Conservation (phyloP, 2,888 invertebrate species). For the Sisyra nigra region DNA sequence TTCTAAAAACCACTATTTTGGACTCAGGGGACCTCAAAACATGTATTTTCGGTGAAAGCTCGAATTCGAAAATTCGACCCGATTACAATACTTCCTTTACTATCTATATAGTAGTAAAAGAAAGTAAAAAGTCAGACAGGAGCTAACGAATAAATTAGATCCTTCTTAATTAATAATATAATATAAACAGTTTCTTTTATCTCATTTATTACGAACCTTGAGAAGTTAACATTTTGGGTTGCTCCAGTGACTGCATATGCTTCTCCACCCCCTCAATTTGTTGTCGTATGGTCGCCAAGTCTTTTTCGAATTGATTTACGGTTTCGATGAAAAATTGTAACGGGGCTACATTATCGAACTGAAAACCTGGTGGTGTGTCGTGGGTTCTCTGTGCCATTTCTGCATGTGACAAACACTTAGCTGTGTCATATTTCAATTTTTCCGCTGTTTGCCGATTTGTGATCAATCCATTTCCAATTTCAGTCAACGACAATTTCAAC, state of each 20-base stretch:
- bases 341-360: slow-evolving; percentile 59
- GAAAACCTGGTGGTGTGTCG: slow-evolving; percentile 56
- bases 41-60: no score
- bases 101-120: no score
- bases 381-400: slow-evolving; percentile 68
- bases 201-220: slow-evolving; percentile 42
- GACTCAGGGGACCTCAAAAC: no score
- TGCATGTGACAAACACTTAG: slow-evolving; percentile 50
- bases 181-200: no score
- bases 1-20: no score
- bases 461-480: slow-evolving; percentile 44
- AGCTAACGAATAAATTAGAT: no score
- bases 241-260: slow-evolving; percentile 47
- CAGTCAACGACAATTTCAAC: slow-evolving; percentile 38
- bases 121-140: no score
- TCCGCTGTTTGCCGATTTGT: slow-evolving; percentile 40
- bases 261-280: slow-evolving; percentile 59
- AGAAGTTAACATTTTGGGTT: slow-evolving; percentile 45
- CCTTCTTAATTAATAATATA: no score
- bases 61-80: no score
- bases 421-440: slow-evolving; percentile 55
- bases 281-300: slow-evolving; percentile 47
- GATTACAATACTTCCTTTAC: no score
- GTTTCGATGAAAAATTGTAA: slow-evolving; percentile 52
- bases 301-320: slow-evolving; percentile 51